Conservation (phyloP, 2,797 vertebrate genomes). For the Pangasius larnaudii region DNA sequence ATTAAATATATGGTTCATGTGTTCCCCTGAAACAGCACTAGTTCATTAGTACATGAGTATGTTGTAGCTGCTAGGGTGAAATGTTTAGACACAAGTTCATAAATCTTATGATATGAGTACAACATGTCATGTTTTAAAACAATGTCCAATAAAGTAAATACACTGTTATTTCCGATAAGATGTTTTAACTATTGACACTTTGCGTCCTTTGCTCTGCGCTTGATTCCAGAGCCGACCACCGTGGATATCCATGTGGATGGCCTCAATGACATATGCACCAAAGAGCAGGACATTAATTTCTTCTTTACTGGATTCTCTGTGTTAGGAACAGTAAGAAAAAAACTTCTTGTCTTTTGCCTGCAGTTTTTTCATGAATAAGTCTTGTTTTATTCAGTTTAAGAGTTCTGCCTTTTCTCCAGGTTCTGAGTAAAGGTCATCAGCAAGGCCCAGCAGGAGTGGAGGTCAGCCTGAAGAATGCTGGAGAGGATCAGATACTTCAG, state of each 20-base stretch:
- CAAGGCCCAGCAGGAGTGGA: constrained; percentile 90
- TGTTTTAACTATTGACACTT: neutral
- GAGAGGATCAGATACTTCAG: constrained; percentile 82
- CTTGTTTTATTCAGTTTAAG: neutral
- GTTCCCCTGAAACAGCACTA: neutral
- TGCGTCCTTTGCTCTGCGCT: neutral
- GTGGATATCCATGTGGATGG: constrained; percentile 96
- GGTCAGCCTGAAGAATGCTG: constrained; percentile 82
- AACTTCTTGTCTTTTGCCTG: too few relatives aligned
- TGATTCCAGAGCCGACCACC: constrained; percentile 85
- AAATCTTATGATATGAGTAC: neutral
- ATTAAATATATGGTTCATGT: neutral
- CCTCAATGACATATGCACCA: constrained; percentile 93
- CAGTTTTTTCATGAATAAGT: neutral
- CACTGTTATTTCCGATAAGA: too few relatives aligned
- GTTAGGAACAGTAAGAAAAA: constrained; percentile 83
- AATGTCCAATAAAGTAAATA: neutral
- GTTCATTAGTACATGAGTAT: neutral
- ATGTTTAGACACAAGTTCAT: neutral
- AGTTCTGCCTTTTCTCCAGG: constrained; percentile 67
- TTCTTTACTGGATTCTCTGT: constrained; percentile 97
- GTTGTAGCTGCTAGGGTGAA: neutral
- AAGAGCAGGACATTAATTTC: constrained; percentile 96
- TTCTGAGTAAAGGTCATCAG: constrained; percentile 91
- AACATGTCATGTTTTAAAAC: neutral